phyloP scores from a whole-genome alignment of 2,888 invertebrate species.

The Sycophila texana region DNA sequence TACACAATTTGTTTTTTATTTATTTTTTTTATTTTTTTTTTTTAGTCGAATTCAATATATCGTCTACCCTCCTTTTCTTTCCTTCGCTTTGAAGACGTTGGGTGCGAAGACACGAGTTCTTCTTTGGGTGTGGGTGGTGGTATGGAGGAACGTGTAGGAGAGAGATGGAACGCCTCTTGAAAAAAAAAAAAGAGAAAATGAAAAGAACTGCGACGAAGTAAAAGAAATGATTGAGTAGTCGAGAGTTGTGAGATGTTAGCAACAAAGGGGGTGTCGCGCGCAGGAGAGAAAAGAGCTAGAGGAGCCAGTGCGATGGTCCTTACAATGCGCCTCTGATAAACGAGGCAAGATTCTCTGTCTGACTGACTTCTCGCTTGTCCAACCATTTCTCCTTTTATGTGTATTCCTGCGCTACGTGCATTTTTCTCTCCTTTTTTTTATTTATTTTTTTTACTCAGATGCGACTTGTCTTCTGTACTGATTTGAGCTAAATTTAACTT shows the following conservation, averaged over 20 bases:
- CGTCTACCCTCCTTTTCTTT: not conserved
- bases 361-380: conserved; percentile 61
- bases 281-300: conserved; percentile 56
- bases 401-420: too few relatives aligned
- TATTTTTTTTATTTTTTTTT: too few relatives aligned
- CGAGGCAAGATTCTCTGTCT: conserved; percentile 74
- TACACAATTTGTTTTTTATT: not conserved
- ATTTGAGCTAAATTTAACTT: too few relatives aligned
- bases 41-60: not conserved
- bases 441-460: not conserved
- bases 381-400: conserved; percentile 44
- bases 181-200: conserved; percentile 63
- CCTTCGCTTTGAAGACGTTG: not conserved
- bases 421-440: not conserved
- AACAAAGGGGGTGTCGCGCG: conserved; percentile 73
- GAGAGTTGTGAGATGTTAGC: conserved; percentile 67
- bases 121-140: not conserved
- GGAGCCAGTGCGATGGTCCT: conserved; percentile 63
- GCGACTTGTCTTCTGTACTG: too few relatives aligned
- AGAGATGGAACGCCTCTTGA: conserved; percentile 12
- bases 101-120: not conserved
- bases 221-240: conserved; percentile 74
- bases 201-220: conserved; percentile 67
- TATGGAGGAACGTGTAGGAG: not conserved
- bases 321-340: conserved; percentile 73